These are phyloP conservation scores for Desmodus rotundus DNA, from an alignment of 2,113 vertebrate genomes.

Conservation along the genomic window DNA sequence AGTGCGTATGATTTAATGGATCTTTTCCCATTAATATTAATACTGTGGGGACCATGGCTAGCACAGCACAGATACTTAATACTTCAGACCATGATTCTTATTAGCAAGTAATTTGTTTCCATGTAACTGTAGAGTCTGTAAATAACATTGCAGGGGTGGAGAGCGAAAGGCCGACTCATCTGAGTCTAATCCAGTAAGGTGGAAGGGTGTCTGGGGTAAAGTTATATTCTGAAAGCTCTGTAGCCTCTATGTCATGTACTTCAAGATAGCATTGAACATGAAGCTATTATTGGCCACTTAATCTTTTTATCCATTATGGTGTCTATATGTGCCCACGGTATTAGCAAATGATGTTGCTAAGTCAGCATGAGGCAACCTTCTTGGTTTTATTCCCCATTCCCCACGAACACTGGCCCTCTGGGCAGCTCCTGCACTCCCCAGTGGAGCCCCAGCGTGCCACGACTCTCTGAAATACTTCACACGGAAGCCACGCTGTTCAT, in stretches of 20 bases:
- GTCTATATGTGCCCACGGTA: not conserved
- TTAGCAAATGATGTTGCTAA: not conserved
- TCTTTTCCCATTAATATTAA: not conserved
- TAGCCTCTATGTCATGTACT: not conserved
- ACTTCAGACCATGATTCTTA: not conserved
- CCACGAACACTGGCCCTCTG: not conserved
- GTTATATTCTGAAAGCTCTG: not conserved
- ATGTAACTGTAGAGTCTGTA: not conserved
- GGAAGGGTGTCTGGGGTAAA: not conserved
- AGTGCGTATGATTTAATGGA: not conserved
- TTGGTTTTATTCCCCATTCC: not conserved
- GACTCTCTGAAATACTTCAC: not conserved
- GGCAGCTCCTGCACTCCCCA: too few relatives aligned
- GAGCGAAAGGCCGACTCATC: not conserved
- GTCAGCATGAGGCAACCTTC: not conserved
- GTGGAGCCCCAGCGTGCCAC: not conserved
- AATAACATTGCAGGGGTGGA: not conserved
- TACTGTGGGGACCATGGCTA: not conserved
- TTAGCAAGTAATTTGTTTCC: not conserved
- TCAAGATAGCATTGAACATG: not conserved
- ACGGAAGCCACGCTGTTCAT: not conserved
- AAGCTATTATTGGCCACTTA: not conserved
- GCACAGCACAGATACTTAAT: not conserved
- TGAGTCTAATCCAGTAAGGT: constrained; percentile 10
- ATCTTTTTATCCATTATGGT: not conserved